A percentile compares a stretch with the other conserved stretches of the same genome.
These are phyloP conservation scores for Ephestia elutella DNA, from an alignment of 1,140 invertebrate genomes.

Conservation along the genomic window DNA sequence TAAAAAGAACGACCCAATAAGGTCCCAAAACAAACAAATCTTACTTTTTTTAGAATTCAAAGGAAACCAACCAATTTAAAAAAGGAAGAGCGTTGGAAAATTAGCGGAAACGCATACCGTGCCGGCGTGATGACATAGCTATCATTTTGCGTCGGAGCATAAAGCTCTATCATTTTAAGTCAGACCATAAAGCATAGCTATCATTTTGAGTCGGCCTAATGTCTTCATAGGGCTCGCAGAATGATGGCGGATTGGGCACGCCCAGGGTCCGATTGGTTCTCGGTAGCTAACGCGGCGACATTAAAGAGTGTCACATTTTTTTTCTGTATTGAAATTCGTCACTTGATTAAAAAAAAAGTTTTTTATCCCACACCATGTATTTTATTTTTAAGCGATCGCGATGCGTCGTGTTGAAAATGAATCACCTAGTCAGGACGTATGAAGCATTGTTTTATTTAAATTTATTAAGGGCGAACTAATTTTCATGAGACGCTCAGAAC, in stretches of 20 bases:
- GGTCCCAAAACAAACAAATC: neutral
- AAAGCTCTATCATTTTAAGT: constrained; percentile 7
- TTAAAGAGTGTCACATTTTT: constrained; percentile 24
- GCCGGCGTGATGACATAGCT: constrained; percentile 11
- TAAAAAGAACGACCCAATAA: neutral
- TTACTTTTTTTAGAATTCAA: neutral
- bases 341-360: neutral
- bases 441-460: too few species aligned
- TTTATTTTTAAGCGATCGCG: too few species aligned
- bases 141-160: neutral
- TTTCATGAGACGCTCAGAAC: too few species aligned
- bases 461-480: too few species aligned
- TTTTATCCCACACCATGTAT: too few species aligned
- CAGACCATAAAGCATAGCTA: constrained; percentile 8
- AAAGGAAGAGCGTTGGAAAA: constrained; percentile 8
- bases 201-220: constrained; percentile 27
- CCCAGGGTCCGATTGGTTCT: constrained; percentile 27
- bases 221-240: constrained; percentile 44
- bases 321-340: neutral
- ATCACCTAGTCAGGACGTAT: too few species aligned
- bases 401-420: too few species aligned
- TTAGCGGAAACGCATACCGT: constrained; percentile 24
- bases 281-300: constrained; percentile 36
- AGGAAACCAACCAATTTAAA: neutral
- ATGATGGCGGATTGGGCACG: constrained; percentile 54